Percentiles rank a stretch among this genome's conserved stretches.
Evolutionary conservation across 2,888 invertebrate species (phyloP).

Genomic region (Tipula lateralis): DNA sequence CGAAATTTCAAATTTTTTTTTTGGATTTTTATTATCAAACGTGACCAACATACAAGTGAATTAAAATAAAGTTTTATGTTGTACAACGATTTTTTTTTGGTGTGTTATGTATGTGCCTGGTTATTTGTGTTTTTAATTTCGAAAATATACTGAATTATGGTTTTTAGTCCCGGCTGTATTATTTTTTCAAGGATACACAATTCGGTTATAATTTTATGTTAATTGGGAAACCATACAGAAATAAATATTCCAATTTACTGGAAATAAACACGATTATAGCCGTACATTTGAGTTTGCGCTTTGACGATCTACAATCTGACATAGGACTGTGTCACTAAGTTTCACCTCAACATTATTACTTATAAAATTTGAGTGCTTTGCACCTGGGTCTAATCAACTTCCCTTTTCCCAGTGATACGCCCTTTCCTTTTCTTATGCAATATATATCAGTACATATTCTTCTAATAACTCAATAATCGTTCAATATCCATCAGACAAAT

Average conservation of each 20-base stretch:
- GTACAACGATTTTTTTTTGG: background rate
- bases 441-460: too few species aligned
- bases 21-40: background rate
- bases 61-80: constrained; percentile 19
- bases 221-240: background rate
- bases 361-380: too few species aligned
- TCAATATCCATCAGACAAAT: too few species aligned
- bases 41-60: constrained; percentile 24
- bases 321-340: too few species aligned
- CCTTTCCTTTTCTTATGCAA: too few species aligned
- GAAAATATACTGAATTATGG: constrained; percentile 11
- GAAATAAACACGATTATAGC: too few species aligned
- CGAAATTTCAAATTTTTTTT: background rate
- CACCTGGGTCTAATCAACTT: too few species aligned
- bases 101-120: background rate
- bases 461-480: too few species aligned
- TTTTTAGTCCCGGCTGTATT: background rate
- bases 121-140: background rate
- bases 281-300: too few species aligned
- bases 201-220: background rate
- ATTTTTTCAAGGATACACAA: background rate
- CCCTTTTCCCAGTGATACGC: too few species aligned
- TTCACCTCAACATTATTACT: too few species aligned
- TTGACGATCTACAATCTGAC: too few species aligned
- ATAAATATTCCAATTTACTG: background rate